Percentiles rank a stretch among this genome's conserved stretches.
These are phyloP conservation scores for Macropodus opercularis DNA, from an alignment of 2,797 vertebrate species.

Conservation along the genomic window DNA sequence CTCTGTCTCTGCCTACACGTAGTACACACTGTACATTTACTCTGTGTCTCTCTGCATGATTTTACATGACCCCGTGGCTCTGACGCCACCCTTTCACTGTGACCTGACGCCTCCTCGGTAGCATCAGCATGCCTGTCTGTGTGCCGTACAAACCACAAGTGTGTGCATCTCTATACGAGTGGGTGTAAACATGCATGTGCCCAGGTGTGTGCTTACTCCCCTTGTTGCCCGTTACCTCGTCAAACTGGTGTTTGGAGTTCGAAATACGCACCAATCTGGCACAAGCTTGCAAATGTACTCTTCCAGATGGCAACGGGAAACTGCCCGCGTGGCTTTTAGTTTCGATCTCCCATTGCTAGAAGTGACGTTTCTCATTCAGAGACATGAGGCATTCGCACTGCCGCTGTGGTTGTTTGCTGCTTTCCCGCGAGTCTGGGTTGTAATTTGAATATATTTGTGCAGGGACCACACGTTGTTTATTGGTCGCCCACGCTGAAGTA, in stretches of 20 bases:
- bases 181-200: constrained; percentile 64
- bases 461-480: constrained; percentile 23
- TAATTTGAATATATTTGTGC: constrained; percentile 45
- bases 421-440: constrained; percentile 54
- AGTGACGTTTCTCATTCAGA: constrained; percentile 35
- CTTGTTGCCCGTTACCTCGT: constrained; percentile 30
- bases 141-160: constrained; percentile 32
- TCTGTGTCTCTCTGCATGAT: constrained; percentile 58
- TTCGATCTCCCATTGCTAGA: constrained; percentile 36
- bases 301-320: constrained; percentile 53
- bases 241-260: constrained; percentile 18
- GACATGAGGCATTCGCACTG: constrained; percentile 36
- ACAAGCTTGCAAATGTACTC: constrained; percentile 38
- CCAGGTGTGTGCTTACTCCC: constrained; percentile 63
- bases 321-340: constrained; percentile 52
- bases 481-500: constrained; percentile 38
- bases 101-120: constrained; percentile 67
- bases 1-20: constrained; percentile 49
- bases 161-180: constrained; percentile 35
- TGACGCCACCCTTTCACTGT: constrained; percentile 66
- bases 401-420: constrained; percentile 56
- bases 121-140: constrained; percentile 49
- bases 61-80: constrained; percentile 38
- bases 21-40: constrained; percentile 18
- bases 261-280: constrained; percentile 31